Base-by-base conservation (phyloP, 2,113 vertebrate genomes). In the Lathamus discolor region DNA sequence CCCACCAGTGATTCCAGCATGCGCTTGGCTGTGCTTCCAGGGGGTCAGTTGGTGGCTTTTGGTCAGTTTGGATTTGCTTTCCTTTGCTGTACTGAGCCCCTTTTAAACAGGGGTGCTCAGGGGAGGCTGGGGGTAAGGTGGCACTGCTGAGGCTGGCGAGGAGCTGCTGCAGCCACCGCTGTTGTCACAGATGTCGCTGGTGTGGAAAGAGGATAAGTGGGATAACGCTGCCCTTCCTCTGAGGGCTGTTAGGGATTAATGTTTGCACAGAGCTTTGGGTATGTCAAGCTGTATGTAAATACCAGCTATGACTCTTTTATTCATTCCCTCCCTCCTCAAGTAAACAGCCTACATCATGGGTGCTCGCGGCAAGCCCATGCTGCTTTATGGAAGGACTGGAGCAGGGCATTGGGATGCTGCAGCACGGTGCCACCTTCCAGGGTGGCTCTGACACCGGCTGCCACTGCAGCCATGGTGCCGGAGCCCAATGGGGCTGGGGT, bases 231-330 rank as follows among this genome's bases (percentile, higher is more conserved):
- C 35, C 88, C 92, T 90, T 57, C 90, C 92, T 73, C 44, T 2
- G 59, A 55, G 81, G 66, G 86, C 86, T 86, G 68, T 33, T 51
- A 49, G 33, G 91, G 89, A 88, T 84, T 86, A 61, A 13, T 85
- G 86, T 97, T 96, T 95, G 92, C 91, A 37, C 86, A 84, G 77
- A 67, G 93, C 94, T 95, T 74, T 70, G 83, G 25, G 70, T 35
- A 46, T 72, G 74, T 86, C 86, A 72, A 13, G 77, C 93, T 64
- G 35, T 79, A 68, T 92, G 83, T 95, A 93, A 96, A 95, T 72
- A 78, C 2, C 48, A 9, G 64, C 81, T 86, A 61, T 11, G 77
- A 41, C 89, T 92, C 70, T 68, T 52, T 86, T 78, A 79, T 84
- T 39, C 57, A 44, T 79, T 85, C 83, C 61, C 68, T 81, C 31